Percentiles rank a stretch among this genome's conserved stretches.
Evolutionary conservation across 2,888 invertebrate genomes (phyloP).

Genomic region (Sarcophaga variegata): DNA sequence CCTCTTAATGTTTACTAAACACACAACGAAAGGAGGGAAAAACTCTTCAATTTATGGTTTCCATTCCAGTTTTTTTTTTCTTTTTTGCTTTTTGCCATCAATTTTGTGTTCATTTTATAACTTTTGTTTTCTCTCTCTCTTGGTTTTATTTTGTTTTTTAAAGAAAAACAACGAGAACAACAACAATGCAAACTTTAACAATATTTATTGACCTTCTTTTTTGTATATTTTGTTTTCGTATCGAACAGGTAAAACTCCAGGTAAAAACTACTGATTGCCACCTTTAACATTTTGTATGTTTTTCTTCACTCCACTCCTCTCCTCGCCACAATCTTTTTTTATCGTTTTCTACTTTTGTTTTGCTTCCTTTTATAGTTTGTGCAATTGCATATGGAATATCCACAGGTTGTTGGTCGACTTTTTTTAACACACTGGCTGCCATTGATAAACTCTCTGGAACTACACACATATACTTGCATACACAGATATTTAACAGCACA

Average conservation of each 20-base stretch:
- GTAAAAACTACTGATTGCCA: background rate
- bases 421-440: background rate
- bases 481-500: conserved; percentile 13
- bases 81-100: too few species aligned
- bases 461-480: background rate
- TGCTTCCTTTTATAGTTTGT: background rate
- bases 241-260: background rate
- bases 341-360: too few species aligned
- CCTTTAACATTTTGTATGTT: conserved; percentile 11
- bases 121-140: background rate
- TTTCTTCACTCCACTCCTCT: background rate
- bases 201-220: background rate
- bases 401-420: conserved; percentile 40
- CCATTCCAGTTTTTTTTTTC: too few species aligned
- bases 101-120: conserved; percentile 12
- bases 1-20: too few species aligned
- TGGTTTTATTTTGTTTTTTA: background rate
- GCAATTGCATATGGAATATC: background rate
- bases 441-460: too few species aligned
- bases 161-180: background rate
- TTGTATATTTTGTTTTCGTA: background rate
- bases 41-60: too few species aligned
- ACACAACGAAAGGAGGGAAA: too few species aligned
- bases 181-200: conserved; percentile 27
- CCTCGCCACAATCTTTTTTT: background rate